Evolutionary conservation across 2,797 vertebrate genomes (phyloP), one percentile per base, ranked within the genome.

Genomic region (Acropternis orthonyx): DNA sequence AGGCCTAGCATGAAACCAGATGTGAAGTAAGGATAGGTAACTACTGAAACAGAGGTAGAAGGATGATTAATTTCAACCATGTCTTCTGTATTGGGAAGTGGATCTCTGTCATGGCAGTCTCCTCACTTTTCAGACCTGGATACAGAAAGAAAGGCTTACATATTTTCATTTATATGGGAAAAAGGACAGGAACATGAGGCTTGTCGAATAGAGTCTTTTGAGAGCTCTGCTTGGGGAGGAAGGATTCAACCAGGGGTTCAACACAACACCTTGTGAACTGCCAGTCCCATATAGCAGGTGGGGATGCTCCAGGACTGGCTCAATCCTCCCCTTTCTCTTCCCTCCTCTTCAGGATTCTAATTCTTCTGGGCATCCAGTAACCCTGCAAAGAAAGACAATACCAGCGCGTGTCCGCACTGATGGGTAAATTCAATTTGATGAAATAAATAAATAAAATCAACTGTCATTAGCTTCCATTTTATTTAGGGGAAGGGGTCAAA

Each of bases 401-500:
- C 80, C 56, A 81, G 62, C 5, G 6, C 74, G 14, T 94, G 96
- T 97, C 95, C 43, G 1, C 94, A 75, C 78, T 95, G 96, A 96
- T 92, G 87, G 72, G 80, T 95, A 97, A 97, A 98, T 98, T 98
- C 97, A 98, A 97, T 98, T 97, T 98, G 98, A 98, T 58, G 95
- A 98, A 98, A 98, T 97, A 98, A 98, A 98, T 98, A 98, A 98
- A 98, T 98, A 98, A 98, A 98, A 98, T 98, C 98, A 98, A 97
- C 97, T 97, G 97, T 97, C 98, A 98, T 99, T 99, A 98, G 97
- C 97, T 98, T 97, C 93, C 87, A 97, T 98, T 98, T 98, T 97
- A 98, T 97, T 98, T 97, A 97, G 97, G 95, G 97, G 98, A 98
- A 98, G 84, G 96, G 98, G 98, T 98, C 98, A 98, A 97, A 98